Conservation (phyloP, 2,888 invertebrate species). For the Phaedon cochleariae region DNA sequence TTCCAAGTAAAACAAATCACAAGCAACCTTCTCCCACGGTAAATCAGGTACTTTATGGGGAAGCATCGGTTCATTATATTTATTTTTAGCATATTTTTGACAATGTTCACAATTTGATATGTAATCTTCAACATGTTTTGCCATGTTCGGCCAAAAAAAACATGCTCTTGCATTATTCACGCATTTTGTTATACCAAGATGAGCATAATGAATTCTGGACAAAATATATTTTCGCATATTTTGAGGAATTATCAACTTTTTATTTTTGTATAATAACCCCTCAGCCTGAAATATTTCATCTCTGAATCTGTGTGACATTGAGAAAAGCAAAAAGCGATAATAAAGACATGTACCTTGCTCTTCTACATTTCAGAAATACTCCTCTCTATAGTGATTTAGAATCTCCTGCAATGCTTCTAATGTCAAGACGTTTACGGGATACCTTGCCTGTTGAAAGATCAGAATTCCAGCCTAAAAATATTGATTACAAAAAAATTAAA, state of each 20-base stretch:
- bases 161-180: neutral
- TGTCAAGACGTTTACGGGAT: too few relatives aligned
- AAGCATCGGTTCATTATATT: conserved; percentile 4
- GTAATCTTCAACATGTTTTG: conserved; percentile 12
- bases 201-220: neutral
- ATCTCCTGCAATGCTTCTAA: too few relatives aligned
- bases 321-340: too few relatives aligned
- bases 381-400: too few relatives aligned
- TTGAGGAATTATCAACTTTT: neutral
- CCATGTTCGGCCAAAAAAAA: conserved; percentile 10
- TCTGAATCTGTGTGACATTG: too few relatives aligned
- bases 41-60: conserved; percentile 9
- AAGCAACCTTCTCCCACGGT: conserved; percentile 17
- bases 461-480: too few relatives aligned
- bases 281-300: neutral
- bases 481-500: too few relatives aligned
- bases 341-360: too few relatives aligned
- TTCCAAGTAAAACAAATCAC: conserved; percentile 15
- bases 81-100: conserved; percentile 3
- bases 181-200: conserved; percentile 4
- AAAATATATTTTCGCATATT: neutral
- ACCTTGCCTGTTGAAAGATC: too few relatives aligned
- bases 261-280: conserved; percentile 9
- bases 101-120: conserved; percentile 10
- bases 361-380: too few relatives aligned